Percentiles rank a stretch among this genome's conserved stretches.
phyloP scores from a whole-genome alignment of 2,797 vertebrate genomes.

The Etheostoma nigrum region DNA sequence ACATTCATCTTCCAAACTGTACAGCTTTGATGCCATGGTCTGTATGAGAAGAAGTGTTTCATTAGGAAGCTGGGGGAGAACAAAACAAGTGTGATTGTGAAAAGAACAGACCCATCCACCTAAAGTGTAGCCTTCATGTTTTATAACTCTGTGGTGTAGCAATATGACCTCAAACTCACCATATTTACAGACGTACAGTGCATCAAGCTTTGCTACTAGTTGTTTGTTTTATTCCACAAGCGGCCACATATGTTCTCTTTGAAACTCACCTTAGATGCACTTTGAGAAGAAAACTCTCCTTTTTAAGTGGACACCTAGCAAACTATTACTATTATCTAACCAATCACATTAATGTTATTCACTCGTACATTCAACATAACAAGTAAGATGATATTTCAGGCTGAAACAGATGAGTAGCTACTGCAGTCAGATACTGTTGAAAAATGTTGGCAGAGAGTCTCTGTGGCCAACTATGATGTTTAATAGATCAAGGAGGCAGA shows the following conservation, averaged over 20 bases:
- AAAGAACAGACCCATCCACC: conserved; percentile 17
- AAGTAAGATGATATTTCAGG: neutral
- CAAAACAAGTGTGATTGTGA: conserved; percentile 29
- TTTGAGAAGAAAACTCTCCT: conserved; percentile 6
- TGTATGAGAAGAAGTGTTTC: conserved; percentile 55
- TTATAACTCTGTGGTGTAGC: conserved; percentile 32
- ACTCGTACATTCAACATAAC: neutral
- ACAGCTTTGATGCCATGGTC: conserved; percentile 59
- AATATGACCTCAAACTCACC: conserved; percentile 9
- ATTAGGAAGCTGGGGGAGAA: conserved; percentile 45
- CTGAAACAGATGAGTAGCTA: conserved; percentile 25
- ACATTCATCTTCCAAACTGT: conserved; percentile 70
- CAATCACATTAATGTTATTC: neutral
- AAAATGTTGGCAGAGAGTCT: conserved; percentile 24
- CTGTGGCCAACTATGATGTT: conserved; percentile 52
- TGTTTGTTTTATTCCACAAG: conserved; percentile 20
- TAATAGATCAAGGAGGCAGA: conserved; percentile 62
- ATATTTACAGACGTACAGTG: conserved; percentile 25
- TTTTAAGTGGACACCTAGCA: conserved; percentile 6
- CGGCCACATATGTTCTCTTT: neutral
- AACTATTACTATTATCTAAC: neutral
- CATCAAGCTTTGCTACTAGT: conserved; percentile 30
- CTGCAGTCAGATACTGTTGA: conserved; percentile 19
- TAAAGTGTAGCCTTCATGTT: conserved; percentile 44
- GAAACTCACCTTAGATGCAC: conserved; percentile 23